Conservation (phyloP, 2,113 vertebrate genomes). For the Otus sunia region DNA sequence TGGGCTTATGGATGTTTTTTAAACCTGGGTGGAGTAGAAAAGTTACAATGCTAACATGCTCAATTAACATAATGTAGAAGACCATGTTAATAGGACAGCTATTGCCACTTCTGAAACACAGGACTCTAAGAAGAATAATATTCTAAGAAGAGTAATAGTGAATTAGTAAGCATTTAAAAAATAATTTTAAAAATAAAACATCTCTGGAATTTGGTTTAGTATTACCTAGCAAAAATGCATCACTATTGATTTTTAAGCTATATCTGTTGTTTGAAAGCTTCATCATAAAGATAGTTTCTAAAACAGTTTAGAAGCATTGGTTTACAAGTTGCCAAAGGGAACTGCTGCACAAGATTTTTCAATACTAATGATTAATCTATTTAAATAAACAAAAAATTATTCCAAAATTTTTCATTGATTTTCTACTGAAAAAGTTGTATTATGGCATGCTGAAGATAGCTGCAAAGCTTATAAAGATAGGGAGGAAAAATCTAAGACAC, state of each 20-base stretch:
- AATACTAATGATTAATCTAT: background rate
- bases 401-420: background rate
- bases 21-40: background rate
- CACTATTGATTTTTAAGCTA: background rate
- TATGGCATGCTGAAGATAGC: background rate
- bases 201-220: background rate
- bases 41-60: background rate
- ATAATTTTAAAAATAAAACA: background rate
- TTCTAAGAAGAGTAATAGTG: background rate
- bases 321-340: background rate
- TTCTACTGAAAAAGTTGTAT: background rate
- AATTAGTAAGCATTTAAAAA: background rate
- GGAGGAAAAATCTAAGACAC: conserved; percentile 42
- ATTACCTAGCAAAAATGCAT: background rate
- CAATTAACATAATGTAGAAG: background rate
- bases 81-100: background rate
- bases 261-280: background rate
- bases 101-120: background rate
- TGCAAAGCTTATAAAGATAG: background rate
- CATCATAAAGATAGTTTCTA: background rate
- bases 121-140: background rate
- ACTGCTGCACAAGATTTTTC: background rate
- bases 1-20: background rate
- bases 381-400: background rate
- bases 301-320: background rate